Evolutionary conservation across 2,113 vertebrate species (phyloP).

Genomic region (Zosterops lateralis): DNA sequence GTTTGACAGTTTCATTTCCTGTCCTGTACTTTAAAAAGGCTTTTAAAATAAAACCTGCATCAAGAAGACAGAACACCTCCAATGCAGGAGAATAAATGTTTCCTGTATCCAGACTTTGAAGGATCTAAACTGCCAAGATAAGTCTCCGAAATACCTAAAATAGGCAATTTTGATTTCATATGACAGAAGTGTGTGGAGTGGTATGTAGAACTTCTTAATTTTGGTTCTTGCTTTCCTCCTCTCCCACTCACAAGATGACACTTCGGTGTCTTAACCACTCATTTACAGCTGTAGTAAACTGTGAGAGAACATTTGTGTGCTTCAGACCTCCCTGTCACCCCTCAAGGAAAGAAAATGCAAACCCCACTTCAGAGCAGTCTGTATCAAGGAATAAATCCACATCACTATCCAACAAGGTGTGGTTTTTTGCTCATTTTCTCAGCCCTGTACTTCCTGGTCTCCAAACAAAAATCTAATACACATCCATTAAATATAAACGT

Average conservation of each 20-base stretch:
- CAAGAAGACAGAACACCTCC: neutral
- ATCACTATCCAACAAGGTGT: neutral
- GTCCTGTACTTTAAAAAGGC: neutral
- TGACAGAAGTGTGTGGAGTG: conserved; percentile 40
- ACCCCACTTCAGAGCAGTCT: neutral
- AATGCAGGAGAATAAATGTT: neutral
- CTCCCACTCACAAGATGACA: conserved; percentile 55
- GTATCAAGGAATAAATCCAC: neutral
- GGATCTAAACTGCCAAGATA: conserved; percentile 28
- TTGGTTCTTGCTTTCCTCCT: conserved; percentile 37
- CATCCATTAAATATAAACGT: neutral
- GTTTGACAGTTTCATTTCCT: conserved; percentile 31
- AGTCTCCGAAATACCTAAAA: conserved; percentile 14
- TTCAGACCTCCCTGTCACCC: neutral
- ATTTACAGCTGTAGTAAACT: conserved; percentile 45
- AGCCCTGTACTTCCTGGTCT: neutral
- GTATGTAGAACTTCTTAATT: conserved; percentile 24
- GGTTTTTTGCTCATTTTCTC: neutral
- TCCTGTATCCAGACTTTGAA: conserved; percentile 12
- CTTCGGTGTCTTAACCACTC: conserved; percentile 15
- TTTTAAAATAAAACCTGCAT: conserved; percentile 39
- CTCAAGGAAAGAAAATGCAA: neutral
- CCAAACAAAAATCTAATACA: neutral
- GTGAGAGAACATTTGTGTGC: neutral
- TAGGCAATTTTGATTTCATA: conserved; percentile 1